Evolutionary conservation across 1,140 invertebrate genomes (phyloP).

Genomic region (Papilio helenus): DNA sequence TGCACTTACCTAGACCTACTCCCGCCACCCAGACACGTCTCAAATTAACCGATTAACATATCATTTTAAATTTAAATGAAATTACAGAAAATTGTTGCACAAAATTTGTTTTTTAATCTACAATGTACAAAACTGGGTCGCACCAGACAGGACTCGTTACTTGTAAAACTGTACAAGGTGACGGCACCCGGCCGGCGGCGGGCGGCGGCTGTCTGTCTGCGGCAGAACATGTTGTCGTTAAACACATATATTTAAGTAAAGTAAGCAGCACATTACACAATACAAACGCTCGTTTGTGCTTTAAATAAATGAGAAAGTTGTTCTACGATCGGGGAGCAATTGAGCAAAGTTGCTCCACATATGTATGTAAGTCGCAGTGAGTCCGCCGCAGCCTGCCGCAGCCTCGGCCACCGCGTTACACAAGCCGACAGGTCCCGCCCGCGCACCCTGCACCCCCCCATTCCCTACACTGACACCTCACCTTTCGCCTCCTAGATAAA

Average conservation of each 20-base stretch:
- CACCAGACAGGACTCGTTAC: too few relatives aligned
- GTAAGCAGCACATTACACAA: background rate
- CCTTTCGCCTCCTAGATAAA: background rate
- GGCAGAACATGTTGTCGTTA: background rate
- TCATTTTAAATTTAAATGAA: too few relatives aligned
- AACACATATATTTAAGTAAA: constrained; percentile 12
- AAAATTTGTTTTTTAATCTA: background rate
- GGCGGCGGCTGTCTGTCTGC: background rate
- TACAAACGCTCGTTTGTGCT: background rate
- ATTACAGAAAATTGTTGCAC: background rate
- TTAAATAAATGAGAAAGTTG: constrained; percentile 32
- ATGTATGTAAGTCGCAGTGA: background rate
- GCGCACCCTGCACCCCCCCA: background rate
- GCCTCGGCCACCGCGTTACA: background rate
- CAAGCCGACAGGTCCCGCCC: background rate
- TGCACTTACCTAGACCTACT: too few relatives aligned
- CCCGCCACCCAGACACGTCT: too few relatives aligned
- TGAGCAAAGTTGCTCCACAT: constrained; percentile 22
- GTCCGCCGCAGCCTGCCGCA: background rate
- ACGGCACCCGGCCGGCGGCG: background rate
- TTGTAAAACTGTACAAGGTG: too few relatives aligned
- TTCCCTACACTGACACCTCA: background rate
- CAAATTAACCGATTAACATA: too few relatives aligned
- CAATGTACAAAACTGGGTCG: too few relatives aligned
- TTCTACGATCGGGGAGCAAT: background rate